Percentiles rank a stretch among this genome's conserved stretches.
Conservation (phyloP, 2,113 vertebrate species). For the Pelvicachromis taeniatus region DNA sequence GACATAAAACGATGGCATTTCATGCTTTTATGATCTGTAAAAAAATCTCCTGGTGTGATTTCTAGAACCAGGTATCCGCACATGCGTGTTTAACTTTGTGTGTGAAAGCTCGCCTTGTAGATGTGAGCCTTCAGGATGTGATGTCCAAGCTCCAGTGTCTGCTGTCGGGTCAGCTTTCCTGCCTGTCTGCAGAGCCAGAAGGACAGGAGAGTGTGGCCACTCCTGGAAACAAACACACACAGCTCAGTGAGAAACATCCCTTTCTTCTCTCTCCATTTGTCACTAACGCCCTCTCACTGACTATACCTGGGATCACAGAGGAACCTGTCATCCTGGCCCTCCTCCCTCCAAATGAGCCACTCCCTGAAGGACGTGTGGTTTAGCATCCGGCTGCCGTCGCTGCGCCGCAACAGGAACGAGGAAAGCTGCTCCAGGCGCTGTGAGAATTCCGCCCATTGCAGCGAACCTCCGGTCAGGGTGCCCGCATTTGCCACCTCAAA, state of each 20-base stretch:
- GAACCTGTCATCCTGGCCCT: constrained; percentile 96
- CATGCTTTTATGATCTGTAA: background rate
- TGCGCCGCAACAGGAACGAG: constrained; percentile 87
- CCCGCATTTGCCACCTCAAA: constrained; percentile 80
- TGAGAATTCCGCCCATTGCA: constrained; percentile 91
- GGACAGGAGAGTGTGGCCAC: constrained; percentile 93
- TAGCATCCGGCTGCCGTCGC: constrained; percentile 93
- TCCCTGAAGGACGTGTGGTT: constrained; percentile 95
- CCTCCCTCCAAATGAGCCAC: constrained; percentile 97
- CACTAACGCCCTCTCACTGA: background rate
- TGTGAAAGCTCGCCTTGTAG: constrained; percentile 81
- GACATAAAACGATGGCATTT: background rate
- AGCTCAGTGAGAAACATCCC: background rate
- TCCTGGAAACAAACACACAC: constrained; percentile 71
- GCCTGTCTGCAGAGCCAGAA: constrained; percentile 97
- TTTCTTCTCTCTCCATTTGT: background rate
- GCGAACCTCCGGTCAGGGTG: constrained; percentile 20
- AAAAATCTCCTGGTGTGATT: background rate
- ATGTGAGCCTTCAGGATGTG: constrained; percentile 99
- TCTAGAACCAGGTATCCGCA: accelerated
- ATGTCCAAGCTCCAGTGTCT: constrained; percentile 94
- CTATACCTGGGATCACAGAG: constrained; percentile 92
- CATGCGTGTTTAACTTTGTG: background rate
- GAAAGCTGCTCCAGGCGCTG: constrained; percentile 94
- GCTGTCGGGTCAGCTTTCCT: constrained; percentile 88